These are phyloP conservation scores for Champsocephalus esox DNA, from an alignment of 2,797 vertebrate species.

Conservation along the genomic window DNA sequence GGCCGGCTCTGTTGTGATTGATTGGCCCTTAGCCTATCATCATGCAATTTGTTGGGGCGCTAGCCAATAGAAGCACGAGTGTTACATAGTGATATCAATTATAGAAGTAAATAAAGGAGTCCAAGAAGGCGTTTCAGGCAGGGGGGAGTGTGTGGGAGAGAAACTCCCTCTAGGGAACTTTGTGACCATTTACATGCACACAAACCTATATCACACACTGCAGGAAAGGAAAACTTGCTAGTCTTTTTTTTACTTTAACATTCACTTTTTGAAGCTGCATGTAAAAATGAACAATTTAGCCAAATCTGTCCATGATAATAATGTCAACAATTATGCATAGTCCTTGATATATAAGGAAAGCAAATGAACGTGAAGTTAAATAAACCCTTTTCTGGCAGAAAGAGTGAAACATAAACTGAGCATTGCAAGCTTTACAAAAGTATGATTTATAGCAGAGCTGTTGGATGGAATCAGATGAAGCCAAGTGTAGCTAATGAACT, in stretches of 20 bases:
- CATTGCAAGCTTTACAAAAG: neutral
- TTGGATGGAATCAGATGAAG: neutral
- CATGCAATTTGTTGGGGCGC: too few relatives aligned
- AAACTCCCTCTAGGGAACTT: too few relatives aligned
- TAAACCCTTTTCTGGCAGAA: neutral
- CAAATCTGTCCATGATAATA: neutral
- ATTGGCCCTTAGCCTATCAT: too few relatives aligned
- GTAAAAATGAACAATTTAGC: neutral
- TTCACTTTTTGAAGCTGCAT: neutral
- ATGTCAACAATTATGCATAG: neutral
- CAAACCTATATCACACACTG: too few relatives aligned
- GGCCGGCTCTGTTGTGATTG: too few relatives aligned
- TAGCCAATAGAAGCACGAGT: too few relatives aligned
- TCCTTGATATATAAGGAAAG: constrained; percentile 1
- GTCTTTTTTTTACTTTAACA: neutral
- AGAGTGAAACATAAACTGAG: neutral
- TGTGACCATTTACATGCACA: too few relatives aligned
- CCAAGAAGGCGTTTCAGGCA: too few relatives aligned
- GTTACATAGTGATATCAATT: too few relatives aligned
- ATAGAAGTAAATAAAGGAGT: too few relatives aligned
- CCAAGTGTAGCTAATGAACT: neutral
- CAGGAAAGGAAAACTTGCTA: neutral
- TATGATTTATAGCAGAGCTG: neutral
- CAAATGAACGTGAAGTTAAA: constrained; percentile 3
- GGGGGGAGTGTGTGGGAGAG: too few relatives aligned